A percentile compares a stretch with the other conserved stretches of the same genome.
These are phyloP conservation scores for Odontomyia ornata DNA, from an alignment of 2,888 invertebrate genomes.

Conservation along the genomic window DNA sequence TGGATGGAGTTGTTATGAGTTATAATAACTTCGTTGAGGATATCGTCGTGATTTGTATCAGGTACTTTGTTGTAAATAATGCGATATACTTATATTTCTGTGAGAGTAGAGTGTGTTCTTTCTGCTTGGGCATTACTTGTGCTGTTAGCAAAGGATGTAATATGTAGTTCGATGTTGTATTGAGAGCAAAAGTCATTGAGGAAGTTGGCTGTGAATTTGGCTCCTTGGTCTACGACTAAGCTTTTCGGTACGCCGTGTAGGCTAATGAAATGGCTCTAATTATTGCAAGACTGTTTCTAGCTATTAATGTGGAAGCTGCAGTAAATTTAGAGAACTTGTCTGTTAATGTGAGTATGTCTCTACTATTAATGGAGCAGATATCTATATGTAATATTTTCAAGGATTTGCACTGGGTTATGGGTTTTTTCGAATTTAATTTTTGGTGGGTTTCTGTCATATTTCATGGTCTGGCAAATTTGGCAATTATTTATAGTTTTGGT, in stretches of 20 bases:
- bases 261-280: neutral
- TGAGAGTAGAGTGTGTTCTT: neutral
- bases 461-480: neutral
- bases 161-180: neutral
- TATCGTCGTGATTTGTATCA: neutral
- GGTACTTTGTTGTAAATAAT: neutral
- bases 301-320: neutral
- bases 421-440: neutral
- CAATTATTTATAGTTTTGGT: too few relatives aligned
- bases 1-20: neutral
- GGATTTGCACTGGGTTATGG: neutral
- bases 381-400: neutral
- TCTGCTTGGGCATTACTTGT: neutral
- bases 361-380: neutral
- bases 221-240: neutral
- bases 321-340: neutral
- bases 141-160: neutral
- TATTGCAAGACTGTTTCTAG: neutral
- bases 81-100: neutral
- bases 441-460: neutral
- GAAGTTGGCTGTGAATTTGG: neutral
- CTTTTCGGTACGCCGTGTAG: neutral
- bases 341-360: neutral
- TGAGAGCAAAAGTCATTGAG: neutral
- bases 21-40: neutral